Evolutionary conservation across 2,888 invertebrate genomes (phyloP), one percentile per base, ranked within the genome.

Genomic region (Terebella lapidaria): DNA sequence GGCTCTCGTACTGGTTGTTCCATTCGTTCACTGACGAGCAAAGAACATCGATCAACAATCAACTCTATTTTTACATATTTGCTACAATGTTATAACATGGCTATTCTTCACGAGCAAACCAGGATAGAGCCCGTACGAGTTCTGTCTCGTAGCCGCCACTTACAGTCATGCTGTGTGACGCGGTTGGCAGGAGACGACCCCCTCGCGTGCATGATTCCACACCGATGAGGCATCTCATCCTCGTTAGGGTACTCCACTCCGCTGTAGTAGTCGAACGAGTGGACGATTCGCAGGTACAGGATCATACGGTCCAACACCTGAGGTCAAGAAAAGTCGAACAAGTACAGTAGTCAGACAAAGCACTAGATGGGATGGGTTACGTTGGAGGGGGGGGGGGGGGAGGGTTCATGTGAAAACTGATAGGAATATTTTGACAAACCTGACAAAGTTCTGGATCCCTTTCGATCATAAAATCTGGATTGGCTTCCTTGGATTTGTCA

Each of bases 151-250:
- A 35, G n/a, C 10, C n/a, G 10, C 42, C 10, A 35, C 60, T 42
- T 49, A 67, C 81, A 74, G 59, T 83, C 83, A 62, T 76, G 74
- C 53, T 78, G 77, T 5, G 80, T 78, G 56, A 81, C 77, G 83
- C 92, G 93, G 58, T 89, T 88, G 5, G 87, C 85, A 0, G 95
- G 94, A 0, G 91, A 86, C 10, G 89, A 88, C 1, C 95, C 95
- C 54, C 99, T 86, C 0, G 94, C 94, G 76, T 99, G 99, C 85
- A 99, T 91, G 69, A 99, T 94, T 10, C 97, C 97, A 81, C 97
- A 95, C 42, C 95, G 86, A 81, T 99, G 97, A 0, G 99, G 99
- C 99, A 99, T 99, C 81, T 96, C 95, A 79, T 99, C 99, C 81
- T 99, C 99, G 73, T 95, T 94, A 0, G 96, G 94, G 82, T 99